Conservation (phyloP, 2,888 invertebrate genomes). For the Ochropleura leucogaster region DNA sequence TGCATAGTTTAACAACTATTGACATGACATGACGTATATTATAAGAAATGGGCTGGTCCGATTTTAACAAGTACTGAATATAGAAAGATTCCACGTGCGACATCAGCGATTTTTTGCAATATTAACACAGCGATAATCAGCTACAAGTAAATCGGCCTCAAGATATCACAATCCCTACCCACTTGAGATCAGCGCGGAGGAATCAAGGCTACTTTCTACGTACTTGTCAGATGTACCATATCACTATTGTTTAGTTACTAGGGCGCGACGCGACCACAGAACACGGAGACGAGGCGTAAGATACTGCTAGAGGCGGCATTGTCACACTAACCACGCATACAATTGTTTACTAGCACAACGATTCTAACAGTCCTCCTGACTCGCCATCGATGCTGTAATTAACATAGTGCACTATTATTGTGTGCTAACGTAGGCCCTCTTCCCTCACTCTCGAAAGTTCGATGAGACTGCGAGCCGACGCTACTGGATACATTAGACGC, state of each 20-base stretch:
- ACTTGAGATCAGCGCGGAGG: slow-evolving; percentile 18
- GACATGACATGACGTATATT: neutral
- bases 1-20: neutral
- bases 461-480: neutral
- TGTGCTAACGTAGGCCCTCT: neutral
- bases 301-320: neutral
- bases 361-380: neutral
- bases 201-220: slow-evolving; percentile 48
- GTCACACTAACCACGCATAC: neutral
- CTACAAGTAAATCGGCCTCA: neutral
- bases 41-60: neutral
- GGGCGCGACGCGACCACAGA: slow-evolving; percentile 26
- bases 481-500: too few relatives aligned
- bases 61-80: neutral
- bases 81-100: neutral
- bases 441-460: neutral
- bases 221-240: slow-evolving; percentile 2
- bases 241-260: slow-evolving; percentile 51
- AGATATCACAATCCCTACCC: slow-evolving; percentile 14
- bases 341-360: neutral
- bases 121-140: neutral
- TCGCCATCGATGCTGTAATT: neutral
- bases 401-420: neutral
- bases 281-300: neutral
- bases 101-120: neutral